Percentiles rank a stretch among this genome's conserved stretches.
These are phyloP conservation scores for Plemyria rubiginata DNA, from an alignment of 2,888 invertebrate genomes.

Conservation along the genomic window DNA sequence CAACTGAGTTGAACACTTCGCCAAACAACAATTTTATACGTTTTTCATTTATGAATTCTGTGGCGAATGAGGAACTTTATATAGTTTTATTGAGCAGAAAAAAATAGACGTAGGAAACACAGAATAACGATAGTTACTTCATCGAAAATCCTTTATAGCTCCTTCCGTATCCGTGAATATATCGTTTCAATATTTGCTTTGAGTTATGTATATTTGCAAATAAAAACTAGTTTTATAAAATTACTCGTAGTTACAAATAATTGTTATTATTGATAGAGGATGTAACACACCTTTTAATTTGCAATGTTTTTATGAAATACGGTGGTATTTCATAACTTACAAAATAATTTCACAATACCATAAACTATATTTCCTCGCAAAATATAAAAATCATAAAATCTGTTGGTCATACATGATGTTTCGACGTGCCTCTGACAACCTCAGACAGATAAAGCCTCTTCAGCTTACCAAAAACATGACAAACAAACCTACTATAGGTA, in stretches of 20 bases:
- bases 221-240: neutral
- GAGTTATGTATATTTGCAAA: constrained; percentile 9
- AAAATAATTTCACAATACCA: too few species aligned
- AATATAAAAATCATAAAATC: too few species aligned
- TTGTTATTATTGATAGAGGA: too few species aligned
- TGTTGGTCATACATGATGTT: too few species aligned
- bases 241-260: neutral
- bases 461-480: too few species aligned
- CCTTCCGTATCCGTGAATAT: constrained; percentile 32
- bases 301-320: too few species aligned
- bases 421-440: too few species aligned
- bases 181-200: constrained; percentile 32
- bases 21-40: neutral
- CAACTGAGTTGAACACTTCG: neutral
- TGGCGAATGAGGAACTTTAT: neutral
- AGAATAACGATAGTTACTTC: constrained; percentile 4
- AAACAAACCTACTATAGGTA: too few species aligned
- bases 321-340: too few species aligned
- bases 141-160: constrained; percentile 14
- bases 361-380: too few species aligned
- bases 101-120: constrained; percentile 6
- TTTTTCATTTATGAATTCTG: neutral
- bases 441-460: too few species aligned
- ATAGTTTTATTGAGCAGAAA: neutral
- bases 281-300: too few species aligned